Base-by-base conservation (phyloP, 2,113 vertebrate genomes). In the Globicephala melas region DNA sequence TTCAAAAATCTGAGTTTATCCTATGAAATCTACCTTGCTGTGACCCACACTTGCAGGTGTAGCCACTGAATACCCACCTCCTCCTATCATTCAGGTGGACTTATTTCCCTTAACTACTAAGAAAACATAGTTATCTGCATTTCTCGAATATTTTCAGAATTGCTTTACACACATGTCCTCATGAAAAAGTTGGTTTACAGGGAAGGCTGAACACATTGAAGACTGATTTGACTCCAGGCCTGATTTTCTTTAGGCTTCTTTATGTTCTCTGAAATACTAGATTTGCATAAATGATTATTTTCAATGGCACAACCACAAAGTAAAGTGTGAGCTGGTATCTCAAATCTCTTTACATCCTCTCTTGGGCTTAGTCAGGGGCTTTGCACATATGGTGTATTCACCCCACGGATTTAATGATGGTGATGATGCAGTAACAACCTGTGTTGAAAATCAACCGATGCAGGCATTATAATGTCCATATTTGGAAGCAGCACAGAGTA, bases 211-310 rank as follows among this genome's bases (percentile, higher is more conserved):
- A 77, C 20, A 80, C 15, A 63, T 11, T 86, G 60, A 80, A 94
- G 91, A 55, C 83, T 8, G 50, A 20, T 96, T 73, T 82, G 50
- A 91, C 18, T 63, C 41, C 86, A 70, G 95, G 91, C 92, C 94
- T 98, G 97, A 98, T 98, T 98, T 98, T 98, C 91, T 97, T 97
- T 25, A 3, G 98, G 97, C 97, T 97, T 97, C 97, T 97, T 98
- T 97, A 96, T 92, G 93, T 94, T 96, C 98, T 89, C 89, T 95
- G 95, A 97, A 98, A 98, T 97, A 97, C 92, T 98, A 63, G n/a
- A 25, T 38, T 96, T 89, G 23, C 8, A 26, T 14, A 88, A 91
- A 36, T 50, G 41, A 80, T 81, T 77, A 38, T 44, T 71, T 77
- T 23, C 60, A 23, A 31, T 65, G 55, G 41, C 25, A 82, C 14